Evolutionary conservation across 2,888 invertebrate species (phyloP), one percentile per base, ranked within the genome.

Genomic region (Limnephilus rhombicus): DNA sequence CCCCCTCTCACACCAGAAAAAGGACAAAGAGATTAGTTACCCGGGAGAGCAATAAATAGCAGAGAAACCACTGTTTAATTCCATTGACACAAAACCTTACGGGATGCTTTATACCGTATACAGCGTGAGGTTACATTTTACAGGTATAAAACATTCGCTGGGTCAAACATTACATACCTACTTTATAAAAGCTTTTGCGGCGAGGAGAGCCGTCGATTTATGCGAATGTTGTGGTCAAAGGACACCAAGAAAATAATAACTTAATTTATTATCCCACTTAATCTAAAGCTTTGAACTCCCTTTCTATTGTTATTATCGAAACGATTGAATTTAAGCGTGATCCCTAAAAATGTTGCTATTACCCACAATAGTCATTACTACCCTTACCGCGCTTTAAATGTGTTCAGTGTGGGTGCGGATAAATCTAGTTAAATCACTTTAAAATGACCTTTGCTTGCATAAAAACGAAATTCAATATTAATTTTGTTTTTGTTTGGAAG

Each of bases 11-110:
- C 41, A 90, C 82, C 81, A 24, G 85, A 90, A 83, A 91, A 90
- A 86, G 85, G 92, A 92, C 92, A 92, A 92, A 92, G 92, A 92
- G 92, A 92, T 92, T 92, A 92, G 92, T 92, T 85, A 86, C 92
- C 80, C 86, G 80, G 83, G 92, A 90, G 92, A 86, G 87, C 90
- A 92, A 86, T 90, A 91, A 83, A 89, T 81, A 90, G 81, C 68
- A 53, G 88, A 37, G 81, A 85, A 90, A 90, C 86, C 90, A 34
- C 49, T 85, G 34, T 86, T 90, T 53, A 90, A 90, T 90, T 85
- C 90, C 90, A 90, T 90, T 90, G 90, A 85, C 90, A 90, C 90
- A 85, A 85, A 90, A 85, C 90, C 85, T 37, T 85, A 41, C 85
- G 41, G 85, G n/a, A 45, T 68, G 68, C 68, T 24, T 24, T 68